These are phyloP conservation scores for Atta cephalotes DNA, from an alignment of 1,140 invertebrate species.

Conservation along the genomic window DNA sequence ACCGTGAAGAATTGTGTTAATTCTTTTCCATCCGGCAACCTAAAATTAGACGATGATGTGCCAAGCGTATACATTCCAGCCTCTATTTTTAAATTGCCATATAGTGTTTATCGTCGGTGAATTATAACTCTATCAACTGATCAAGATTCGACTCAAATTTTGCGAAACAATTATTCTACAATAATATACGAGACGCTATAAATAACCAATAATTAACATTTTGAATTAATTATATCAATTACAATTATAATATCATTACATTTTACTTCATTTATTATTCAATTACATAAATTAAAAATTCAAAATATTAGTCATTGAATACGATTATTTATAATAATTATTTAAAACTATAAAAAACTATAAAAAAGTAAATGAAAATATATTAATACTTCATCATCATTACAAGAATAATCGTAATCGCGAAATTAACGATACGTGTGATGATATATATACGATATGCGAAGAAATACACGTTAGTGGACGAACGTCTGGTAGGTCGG, in stretches of 20 bases:
- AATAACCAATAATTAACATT: constrained; percentile 49
- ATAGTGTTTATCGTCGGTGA: background rate
- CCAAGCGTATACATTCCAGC: background rate
- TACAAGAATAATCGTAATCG: background rate
- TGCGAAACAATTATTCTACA: constrained; percentile 27
- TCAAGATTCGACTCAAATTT: background rate
- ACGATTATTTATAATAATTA: background rate
- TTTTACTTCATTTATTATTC: constrained; percentile 28
- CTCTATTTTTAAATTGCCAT: constrained; percentile 29
- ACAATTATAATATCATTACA: constrained; percentile 20
- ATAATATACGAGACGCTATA: constrained; percentile 16
- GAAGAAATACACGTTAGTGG: background rate
- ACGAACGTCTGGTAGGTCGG: constrained; percentile 27
- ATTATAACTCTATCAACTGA: constrained; percentile 2
- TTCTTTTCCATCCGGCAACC: constrained; percentile 20
- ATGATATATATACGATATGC: constrained; percentile 13
- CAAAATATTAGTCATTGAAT: constrained; percentile 1
- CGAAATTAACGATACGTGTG: background rate
- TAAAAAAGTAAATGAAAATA: background rate
- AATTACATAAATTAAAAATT: background rate
- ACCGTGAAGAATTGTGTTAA: constrained; percentile 25
- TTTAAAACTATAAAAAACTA: background rate
- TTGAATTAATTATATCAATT: constrained; percentile 27
- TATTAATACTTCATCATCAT: background rate
- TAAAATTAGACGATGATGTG: constrained; percentile 19